Evolutionary conservation across 2,888 invertebrate genomes (phyloP).

Genomic region (Apocheima hispidaria): DNA sequence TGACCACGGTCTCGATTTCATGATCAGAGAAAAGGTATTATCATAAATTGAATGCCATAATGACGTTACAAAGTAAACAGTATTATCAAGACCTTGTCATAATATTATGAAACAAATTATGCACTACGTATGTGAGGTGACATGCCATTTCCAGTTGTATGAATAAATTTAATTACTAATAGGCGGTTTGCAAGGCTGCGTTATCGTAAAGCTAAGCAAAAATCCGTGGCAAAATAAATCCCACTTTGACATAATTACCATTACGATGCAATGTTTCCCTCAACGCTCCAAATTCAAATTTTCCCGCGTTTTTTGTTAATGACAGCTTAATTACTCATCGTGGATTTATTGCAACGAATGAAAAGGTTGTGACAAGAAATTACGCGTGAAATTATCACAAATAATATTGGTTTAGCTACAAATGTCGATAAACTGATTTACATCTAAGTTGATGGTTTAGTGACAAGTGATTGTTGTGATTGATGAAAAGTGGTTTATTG

Average conservation of each 20-base stretch:
- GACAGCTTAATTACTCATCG: too few species aligned
- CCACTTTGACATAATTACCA: background rate
- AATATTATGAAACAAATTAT: slow-evolving; percentile 22
- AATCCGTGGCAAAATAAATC: background rate
- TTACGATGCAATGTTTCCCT: too few species aligned
- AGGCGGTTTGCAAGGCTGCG: slow-evolving; percentile 25
- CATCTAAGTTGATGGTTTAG: too few species aligned
- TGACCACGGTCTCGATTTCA: background rate
- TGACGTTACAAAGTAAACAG: slow-evolving; percentile 14
- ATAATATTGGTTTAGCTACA: too few species aligned
- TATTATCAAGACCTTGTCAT: slow-evolving; percentile 23
- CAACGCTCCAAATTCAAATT: too few species aligned
- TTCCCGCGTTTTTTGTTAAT: too few species aligned
- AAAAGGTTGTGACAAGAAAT: too few species aligned
- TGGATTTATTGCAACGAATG: too few species aligned
- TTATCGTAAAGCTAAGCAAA: slow-evolving; percentile 5
- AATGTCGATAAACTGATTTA: too few species aligned
- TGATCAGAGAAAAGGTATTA: slow-evolving; percentile 1
- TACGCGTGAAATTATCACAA: too few species aligned
- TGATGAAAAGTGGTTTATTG: too few species aligned
- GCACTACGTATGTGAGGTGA: slow-evolving; percentile 23
- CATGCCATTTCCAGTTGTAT: slow-evolving; percentile 31
- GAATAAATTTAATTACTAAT: slow-evolving; percentile 33
- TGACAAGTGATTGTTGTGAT: too few species aligned
- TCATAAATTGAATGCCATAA: slow-evolving; percentile 7